Conservation (phyloP, 2,113 vertebrate species). For the Andinoacara biseriatus region DNA sequence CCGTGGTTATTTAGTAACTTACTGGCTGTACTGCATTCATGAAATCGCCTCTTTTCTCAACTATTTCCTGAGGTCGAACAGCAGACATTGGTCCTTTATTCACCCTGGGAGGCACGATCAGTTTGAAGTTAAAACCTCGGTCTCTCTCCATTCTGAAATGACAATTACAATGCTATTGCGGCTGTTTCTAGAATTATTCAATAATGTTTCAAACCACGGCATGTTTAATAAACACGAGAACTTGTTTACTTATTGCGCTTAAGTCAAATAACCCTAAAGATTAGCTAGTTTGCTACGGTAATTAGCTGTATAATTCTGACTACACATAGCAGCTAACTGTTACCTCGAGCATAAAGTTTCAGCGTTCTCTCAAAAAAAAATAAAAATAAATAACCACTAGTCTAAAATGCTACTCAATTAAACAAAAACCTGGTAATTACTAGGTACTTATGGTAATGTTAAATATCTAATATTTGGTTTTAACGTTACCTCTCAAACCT, state of each 20-base stretch:
- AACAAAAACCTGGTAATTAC: not conserved
- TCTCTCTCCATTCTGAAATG: conserved; percentile 74
- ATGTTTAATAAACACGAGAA: not conserved
- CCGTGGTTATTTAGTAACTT: not conserved
- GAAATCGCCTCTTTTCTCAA: conserved; percentile 32
- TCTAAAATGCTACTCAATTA: not conserved
- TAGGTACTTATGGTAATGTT: not conserved
- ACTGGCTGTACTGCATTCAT: conserved; percentile 47
- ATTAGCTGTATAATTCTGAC: not conserved
- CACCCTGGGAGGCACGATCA: conserved; percentile 74
- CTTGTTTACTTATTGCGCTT: not conserved
- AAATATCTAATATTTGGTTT: not conserved
- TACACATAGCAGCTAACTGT: not conserved
- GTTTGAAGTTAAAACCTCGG: conserved; percentile 77
- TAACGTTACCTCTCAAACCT: not conserved
- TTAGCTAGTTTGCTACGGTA: not conserved
- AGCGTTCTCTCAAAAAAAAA: not conserved
- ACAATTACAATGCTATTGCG: not conserved
- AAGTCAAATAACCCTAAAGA: not conserved
- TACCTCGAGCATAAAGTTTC: not conserved
- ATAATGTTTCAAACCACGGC: not conserved
- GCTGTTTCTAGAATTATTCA: not conserved
- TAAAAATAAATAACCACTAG: not conserved
- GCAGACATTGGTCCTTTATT: conserved; percentile 65
- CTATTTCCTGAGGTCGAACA: conserved; percentile 67